Conservation (phyloP, 1,140 invertebrate genomes). For the Archivesica marissinica region DNA sequence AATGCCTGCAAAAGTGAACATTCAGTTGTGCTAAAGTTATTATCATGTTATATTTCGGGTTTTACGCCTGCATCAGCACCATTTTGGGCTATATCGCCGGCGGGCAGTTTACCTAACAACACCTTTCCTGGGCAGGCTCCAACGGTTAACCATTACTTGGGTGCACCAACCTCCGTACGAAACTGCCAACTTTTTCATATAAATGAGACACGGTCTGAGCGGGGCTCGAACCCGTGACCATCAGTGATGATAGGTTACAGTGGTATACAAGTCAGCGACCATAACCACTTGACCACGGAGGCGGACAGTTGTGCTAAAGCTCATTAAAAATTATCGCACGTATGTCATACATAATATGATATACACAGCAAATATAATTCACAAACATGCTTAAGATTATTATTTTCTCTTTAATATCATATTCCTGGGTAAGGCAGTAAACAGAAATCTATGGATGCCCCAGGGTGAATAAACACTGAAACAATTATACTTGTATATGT, state of each 20-base stretch:
- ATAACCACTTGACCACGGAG: too few species aligned
- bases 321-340: background rate
- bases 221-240: too few species aligned
- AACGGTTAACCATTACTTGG: background rate
- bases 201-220: too few species aligned
- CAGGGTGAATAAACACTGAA: background rate
- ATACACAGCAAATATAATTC: background rate
- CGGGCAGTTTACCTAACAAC: background rate
- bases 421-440: background rate
- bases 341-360: background rate
- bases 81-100: background rate
- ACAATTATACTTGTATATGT: background rate
- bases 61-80: background rate
- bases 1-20: background rate
- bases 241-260: too few species aligned
- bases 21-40: too few species aligned
- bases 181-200: background rate
- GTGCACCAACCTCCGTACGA: background rate
- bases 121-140: background rate
- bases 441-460: too few species aligned
- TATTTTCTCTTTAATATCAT: background rate
- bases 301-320: too few species aligned
- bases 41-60: background rate
- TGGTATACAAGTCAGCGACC: too few species aligned
- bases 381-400: background rate